phyloP scores from a whole-genome alignment of 1,140 invertebrate species.

The Drosophila santomea region DNA sequence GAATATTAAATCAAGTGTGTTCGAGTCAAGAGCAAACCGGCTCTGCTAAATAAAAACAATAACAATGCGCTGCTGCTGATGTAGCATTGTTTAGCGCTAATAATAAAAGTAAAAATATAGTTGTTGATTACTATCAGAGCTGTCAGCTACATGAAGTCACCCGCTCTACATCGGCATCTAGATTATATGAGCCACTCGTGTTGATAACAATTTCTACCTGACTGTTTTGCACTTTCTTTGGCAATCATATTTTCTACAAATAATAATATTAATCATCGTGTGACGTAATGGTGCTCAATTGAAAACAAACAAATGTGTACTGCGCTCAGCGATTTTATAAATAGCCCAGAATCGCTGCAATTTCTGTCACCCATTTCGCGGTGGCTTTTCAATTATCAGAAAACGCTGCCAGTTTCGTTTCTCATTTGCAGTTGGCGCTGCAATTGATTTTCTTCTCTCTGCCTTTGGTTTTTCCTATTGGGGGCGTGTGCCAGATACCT shows the following conservation, averaged over 20 bases:
- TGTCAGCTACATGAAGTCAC: slow-evolving; percentile 42
- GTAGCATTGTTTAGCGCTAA: slow-evolving; percentile 23
- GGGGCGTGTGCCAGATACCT: slow-evolving; percentile 54
- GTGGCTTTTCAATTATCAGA: slow-evolving; percentile 68
- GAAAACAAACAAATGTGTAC: slow-evolving; percentile 24
- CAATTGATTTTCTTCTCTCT: slow-evolving; percentile 47
- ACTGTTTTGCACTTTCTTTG: neutral
- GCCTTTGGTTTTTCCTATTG: slow-evolving; percentile 35
- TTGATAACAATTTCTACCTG: slow-evolving; percentile 23
- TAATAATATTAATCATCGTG: slow-evolving; percentile 2
- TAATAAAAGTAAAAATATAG: slow-evolving; percentile 36
- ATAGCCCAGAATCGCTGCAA: slow-evolving; percentile 60
- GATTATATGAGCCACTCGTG: slow-evolving; percentile 3
- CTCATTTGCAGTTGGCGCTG: slow-evolving; percentile 54
- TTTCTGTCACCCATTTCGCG: slow-evolving; percentile 56
- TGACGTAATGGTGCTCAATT: slow-evolving; percentile 36
- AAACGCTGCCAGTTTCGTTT: slow-evolving; percentile 48
- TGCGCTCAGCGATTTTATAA: slow-evolving; percentile 43
- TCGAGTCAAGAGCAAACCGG: slow-evolving; percentile 72
- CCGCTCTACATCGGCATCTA: slow-evolving; percentile 13
- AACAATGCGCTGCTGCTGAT: slow-evolving; percentile 24
- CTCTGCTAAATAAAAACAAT: slow-evolving; percentile 58
- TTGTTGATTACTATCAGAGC: slow-evolving; percentile 38
- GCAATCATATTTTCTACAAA: neutral
- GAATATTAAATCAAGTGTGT: slow-evolving; percentile 69